phyloP scores from a whole-genome alignment of 1,140 invertebrate species.

The Lethocerus indicus region DNA sequence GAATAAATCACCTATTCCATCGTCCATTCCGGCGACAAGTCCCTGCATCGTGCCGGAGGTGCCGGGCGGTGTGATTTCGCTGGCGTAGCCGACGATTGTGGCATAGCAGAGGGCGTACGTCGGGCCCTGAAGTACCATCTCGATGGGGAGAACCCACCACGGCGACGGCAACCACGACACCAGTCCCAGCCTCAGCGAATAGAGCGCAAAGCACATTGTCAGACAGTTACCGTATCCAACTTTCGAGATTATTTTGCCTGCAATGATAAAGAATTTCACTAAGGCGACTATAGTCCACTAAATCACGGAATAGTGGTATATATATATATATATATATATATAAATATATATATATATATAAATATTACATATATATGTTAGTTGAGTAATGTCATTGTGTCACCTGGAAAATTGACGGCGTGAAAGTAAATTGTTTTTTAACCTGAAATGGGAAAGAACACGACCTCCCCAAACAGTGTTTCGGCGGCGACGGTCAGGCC shows the following conservation, averaged over 20 bases:
- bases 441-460: constrained; percentile 55
- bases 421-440: constrained; percentile 11
- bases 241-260: constrained; percentile 49
- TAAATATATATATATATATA: no score
- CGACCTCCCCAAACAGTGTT: constrained; percentile 51
- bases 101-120: constrained; percentile 63
- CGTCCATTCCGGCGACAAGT: constrained; percentile 64
- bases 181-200: constrained; percentile 42
- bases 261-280: constrained; percentile 15
- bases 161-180: constrained; percentile 51
- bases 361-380: no score
- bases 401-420: no score
- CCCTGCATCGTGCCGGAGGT: constrained; percentile 68
- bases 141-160: constrained; percentile 53
- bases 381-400: no score
- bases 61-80: constrained; percentile 49
- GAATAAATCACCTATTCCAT: constrained; percentile 44
- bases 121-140: constrained; percentile 53
- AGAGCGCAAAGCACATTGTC: constrained; percentile 50
- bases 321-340: neutral
- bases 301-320: no score
- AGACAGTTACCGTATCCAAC: constrained; percentile 53
- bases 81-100: constrained; percentile 59
- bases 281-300: no score
- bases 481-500: constrained; percentile 54